Evolutionary conservation across 2,113 vertebrate genomes (phyloP).

Genomic region (Heteronetta atricapilla): DNA sequence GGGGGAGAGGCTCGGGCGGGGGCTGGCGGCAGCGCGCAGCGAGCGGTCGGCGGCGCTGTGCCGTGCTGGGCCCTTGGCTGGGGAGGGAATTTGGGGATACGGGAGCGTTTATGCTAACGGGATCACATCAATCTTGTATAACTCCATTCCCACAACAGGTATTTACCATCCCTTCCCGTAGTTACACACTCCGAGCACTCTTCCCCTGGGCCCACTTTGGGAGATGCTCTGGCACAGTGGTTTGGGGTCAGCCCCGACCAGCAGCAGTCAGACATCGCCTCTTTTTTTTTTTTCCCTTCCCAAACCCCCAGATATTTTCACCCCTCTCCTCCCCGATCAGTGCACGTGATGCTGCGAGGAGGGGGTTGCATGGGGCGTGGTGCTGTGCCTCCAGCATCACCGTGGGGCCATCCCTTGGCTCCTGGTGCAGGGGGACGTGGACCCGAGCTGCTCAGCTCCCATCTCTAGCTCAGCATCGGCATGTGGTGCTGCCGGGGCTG

Average conservation of each 20-base stretch:
- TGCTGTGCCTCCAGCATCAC: accelerated
- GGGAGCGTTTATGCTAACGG: neutral
- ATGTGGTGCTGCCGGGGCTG: neutral
- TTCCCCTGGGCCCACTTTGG: neutral
- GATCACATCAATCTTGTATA: neutral
- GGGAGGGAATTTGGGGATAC: neutral
- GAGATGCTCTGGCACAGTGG: neutral
- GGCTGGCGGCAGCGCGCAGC: neutral
- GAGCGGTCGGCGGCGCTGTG: accelerated
- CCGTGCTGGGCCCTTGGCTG: neutral
- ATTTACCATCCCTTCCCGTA: neutral
- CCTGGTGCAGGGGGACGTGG: neutral
- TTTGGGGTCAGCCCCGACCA: accelerated
- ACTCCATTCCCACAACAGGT: neutral
- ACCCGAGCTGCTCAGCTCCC: neutral
- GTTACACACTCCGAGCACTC: accelerated
- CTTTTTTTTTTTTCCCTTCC: neutral
- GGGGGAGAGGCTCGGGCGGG: accelerated
- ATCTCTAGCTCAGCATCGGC: accelerated
- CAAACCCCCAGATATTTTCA: neutral
- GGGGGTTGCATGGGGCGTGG: accelerated
- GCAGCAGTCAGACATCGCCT: accelerated
- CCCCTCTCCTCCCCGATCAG: neutral
- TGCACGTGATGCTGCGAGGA: accelerated
- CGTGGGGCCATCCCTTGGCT: neutral